Evolutionary conservation across 2,113 vertebrate genomes (phyloP).

Genomic region (Pseudolaguvia tuberculata): DNA sequence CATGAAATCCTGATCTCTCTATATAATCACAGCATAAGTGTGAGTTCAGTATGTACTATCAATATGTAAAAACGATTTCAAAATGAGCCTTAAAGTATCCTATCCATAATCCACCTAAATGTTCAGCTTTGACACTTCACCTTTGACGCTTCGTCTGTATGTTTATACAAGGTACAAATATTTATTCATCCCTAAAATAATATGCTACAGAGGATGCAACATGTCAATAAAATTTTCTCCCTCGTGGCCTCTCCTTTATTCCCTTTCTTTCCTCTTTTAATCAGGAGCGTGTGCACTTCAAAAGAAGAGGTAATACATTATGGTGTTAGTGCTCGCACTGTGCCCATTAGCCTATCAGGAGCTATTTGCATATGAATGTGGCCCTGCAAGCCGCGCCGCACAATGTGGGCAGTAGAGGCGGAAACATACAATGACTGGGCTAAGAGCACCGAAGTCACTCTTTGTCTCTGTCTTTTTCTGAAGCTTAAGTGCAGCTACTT

Average conservation of each 20-base stretch:
- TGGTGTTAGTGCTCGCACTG: constrained; percentile 33
- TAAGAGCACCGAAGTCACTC: constrained; percentile 19
- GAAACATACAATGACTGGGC: constrained; percentile 32
- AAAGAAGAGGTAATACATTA: constrained; percentile 36
- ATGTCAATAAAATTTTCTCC: constrained; percentile 15
- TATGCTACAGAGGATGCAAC: constrained; percentile 10
- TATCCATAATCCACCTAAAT: too few relatives aligned
- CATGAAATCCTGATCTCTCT: not conserved
- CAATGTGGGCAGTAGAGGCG: constrained; percentile 36
- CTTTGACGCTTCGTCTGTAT: not conserved
- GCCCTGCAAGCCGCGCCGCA: constrained; percentile 15
- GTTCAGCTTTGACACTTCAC: too few relatives aligned
- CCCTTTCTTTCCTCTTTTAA: constrained; percentile 15
- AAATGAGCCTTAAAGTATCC: too few relatives aligned
- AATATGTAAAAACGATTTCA: too few relatives aligned
- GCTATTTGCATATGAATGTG: constrained; percentile 44
- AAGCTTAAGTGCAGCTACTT: constrained; percentile 7
- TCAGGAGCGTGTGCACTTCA: constrained; percentile 38
- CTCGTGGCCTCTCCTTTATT: constrained; percentile 2
- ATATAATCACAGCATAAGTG: not conserved
- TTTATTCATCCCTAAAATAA: constrained; percentile 24
- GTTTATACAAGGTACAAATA: constrained; percentile 24
- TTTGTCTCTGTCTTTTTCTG: constrained; percentile 20
- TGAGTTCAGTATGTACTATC: too few relatives aligned
- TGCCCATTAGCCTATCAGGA: constrained; percentile 34